phyloP scores from a whole-genome alignment of 2,888 invertebrate species.

The Dryococelus australis region DNA sequence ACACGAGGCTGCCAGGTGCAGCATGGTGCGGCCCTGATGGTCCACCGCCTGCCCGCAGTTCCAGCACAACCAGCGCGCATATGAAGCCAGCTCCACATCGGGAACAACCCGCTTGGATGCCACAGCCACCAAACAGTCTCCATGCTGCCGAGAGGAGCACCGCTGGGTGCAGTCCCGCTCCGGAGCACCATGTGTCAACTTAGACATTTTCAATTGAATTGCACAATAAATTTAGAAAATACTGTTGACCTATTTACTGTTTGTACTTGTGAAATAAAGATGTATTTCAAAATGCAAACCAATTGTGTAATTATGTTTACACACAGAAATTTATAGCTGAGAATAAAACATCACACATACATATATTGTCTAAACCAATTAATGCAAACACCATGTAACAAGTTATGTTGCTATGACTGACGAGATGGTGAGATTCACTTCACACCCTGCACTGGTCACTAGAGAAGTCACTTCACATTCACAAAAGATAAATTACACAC shows the following conservation, averaged over 20 bases:
- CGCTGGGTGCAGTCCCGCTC: conserved; percentile 67
- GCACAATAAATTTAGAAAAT: neutral
- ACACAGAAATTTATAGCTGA: neutral
- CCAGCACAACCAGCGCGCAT: conserved; percentile 66
- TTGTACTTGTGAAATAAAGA: neutral
- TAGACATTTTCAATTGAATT: neutral
- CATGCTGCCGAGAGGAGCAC: conserved; percentile 66
- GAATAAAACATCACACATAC: too few relatives aligned
- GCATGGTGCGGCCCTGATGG: conserved; percentile 72
- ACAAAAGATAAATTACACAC: neutral
- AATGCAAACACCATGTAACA: neutral
- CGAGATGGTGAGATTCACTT: conserved; percentile 13
- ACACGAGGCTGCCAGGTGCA: conserved; percentile 81
- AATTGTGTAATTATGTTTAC: neutral
- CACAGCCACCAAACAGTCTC: conserved; percentile 68
- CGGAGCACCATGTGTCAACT: neutral
- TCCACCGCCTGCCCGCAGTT: conserved; percentile 69
- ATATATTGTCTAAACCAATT: neutral
- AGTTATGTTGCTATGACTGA: neutral
- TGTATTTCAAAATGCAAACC: neutral
- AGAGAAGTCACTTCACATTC: conserved; percentile 13
- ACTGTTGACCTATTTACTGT: neutral
- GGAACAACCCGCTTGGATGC: conserved; percentile 69
- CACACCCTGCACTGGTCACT: conserved; percentile 26
- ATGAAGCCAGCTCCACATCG: conserved; percentile 67